Percentiles rank a stretch among this genome's conserved stretches.
Conservation (phyloP, 2,113 vertebrate species). For the Poeciliopsis retropinna region DNA sequence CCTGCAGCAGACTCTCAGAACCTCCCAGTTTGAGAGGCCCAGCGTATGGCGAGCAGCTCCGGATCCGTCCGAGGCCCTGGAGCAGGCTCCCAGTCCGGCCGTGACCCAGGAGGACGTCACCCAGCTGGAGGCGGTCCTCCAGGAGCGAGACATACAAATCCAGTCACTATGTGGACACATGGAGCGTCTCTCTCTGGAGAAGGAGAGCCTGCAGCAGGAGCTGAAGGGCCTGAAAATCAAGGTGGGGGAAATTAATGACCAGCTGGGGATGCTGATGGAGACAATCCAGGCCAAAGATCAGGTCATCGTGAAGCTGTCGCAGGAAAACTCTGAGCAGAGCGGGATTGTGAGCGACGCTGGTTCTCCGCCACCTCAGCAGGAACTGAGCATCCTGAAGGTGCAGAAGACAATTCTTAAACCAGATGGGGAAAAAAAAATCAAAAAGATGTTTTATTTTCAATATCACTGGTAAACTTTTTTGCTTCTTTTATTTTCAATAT, state of each 20-base stretch:
- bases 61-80: conserved; percentile 38
- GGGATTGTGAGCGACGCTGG: conserved; percentile 47
- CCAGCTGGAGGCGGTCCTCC: conserved; percentile 67
- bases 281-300: conserved; percentile 98
- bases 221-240: conserved; percentile 86
- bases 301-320: conserved; percentile 93
- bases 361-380: conserved; percentile 69
- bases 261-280: conserved; percentile 93
- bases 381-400: conserved; percentile 90
- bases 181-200: conserved; percentile 87
- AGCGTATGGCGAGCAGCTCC: conserved; percentile 44
- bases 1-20: conserved; percentile 93
- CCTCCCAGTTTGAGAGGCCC: conserved; percentile 87
- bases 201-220: conserved; percentile 89
- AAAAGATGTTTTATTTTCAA: neutral
- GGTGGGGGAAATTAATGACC: conserved; percentile 90
- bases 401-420: neutral
- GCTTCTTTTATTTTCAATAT: conserved; percentile 12
- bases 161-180: conserved; percentile 88
- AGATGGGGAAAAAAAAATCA: neutral
- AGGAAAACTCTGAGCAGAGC: conserved; percentile 77
- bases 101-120: conserved; percentile 60
- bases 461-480: neutral
- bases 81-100: conserved; percentile 56
- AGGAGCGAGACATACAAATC: conserved; percentile 88